phyloP scores from a whole-genome alignment of 2,888 invertebrate species.

The Platycnemis pennipes region DNA sequence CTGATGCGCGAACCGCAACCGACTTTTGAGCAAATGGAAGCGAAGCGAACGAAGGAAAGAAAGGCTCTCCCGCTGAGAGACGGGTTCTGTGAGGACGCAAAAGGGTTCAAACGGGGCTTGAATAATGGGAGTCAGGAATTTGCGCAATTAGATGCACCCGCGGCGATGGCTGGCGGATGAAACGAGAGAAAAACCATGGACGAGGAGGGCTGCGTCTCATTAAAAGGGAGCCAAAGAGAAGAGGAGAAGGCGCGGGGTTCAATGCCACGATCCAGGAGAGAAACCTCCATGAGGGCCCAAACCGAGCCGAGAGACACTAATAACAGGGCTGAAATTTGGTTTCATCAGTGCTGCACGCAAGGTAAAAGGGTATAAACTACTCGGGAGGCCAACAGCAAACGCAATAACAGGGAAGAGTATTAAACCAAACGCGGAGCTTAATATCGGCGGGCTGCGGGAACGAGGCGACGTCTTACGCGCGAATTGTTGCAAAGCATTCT shows the following conservation, averaged over 20 bases:
- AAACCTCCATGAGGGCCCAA: neutral
- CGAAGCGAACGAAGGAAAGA: neutral
- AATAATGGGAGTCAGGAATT: neutral
- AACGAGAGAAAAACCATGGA: neutral
- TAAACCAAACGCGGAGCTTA: neutral
- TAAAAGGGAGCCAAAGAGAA: neutral
- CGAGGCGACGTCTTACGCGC: neutral
- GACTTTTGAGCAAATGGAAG: neutral
- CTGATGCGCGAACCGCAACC: neutral
- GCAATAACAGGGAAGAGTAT: constrained; percentile 14
- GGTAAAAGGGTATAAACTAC: neutral
- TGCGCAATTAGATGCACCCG: constrained; percentile 3
- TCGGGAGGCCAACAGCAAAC: neutral
- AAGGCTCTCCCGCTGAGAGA: neutral
- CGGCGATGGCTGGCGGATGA: neutral
- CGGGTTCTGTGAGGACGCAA: neutral
- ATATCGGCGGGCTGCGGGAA: neutral
- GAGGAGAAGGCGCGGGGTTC: neutral
- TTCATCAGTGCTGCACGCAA: neutral
- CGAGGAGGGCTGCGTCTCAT: neutral
- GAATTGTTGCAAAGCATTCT: too few relatives aligned
- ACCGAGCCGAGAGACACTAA: neutral
- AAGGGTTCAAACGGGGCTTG: neutral
- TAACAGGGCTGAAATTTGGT: neutral
- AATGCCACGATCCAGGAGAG: too few relatives aligned